Conservation (phyloP, 2,113 vertebrate genomes). For the Meles meles region DNA sequence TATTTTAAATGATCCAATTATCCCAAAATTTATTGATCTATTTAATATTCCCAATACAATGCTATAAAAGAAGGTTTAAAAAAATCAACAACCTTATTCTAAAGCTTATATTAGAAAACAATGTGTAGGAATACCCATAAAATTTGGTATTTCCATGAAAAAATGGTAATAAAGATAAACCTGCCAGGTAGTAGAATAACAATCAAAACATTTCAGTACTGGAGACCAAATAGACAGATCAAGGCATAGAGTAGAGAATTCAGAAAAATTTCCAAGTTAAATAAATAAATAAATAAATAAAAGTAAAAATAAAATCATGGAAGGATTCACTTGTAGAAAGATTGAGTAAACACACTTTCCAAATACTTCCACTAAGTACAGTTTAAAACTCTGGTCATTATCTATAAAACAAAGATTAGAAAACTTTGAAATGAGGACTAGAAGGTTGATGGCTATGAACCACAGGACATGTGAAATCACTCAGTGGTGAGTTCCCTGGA, state of each 20-base stretch:
- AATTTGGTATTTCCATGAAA: background rate
- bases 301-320: background rate
- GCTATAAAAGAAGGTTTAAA: background rate
- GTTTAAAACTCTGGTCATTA: background rate
- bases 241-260: background rate
- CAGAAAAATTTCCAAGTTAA: background rate
- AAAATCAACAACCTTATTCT: background rate
- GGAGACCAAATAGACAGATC: background rate
- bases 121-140: background rate
- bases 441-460: background rate
- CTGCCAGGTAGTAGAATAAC: background rate
- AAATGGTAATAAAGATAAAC: background rate
- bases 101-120: background rate
- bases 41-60: background rate
- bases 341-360: background rate
- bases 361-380: background rate
- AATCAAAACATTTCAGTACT: background rate
- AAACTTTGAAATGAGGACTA: background rate
- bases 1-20: background rate
- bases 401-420: background rate
- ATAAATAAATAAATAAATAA: background rate
- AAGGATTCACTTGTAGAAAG: background rate
- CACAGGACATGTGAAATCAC: background rate
- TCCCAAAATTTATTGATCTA: background rate
- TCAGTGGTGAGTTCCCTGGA: background rate